Base-by-base conservation (phyloP, 2,888 invertebrate genomes). In the Dryobotodes eremita region DNA sequence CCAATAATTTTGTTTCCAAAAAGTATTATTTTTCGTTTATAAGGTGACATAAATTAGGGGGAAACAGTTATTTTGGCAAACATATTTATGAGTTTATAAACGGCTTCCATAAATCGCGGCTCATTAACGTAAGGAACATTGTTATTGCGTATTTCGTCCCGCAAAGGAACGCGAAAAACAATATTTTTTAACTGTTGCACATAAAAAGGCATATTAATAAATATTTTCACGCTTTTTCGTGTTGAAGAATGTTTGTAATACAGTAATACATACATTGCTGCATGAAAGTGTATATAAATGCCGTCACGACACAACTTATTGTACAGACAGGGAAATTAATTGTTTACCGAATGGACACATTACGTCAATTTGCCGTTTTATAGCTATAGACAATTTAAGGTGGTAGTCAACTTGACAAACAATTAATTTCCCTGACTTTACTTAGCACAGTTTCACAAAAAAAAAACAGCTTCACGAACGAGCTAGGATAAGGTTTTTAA, bases 71-170 rank as follows among this genome's bases (percentile, higher is more conserved):
- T 89, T 87, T 88, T 87, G 71, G 88, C 79, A 64, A 88, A 84
- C 75, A 82, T 89, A 88, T 89, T 88, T 89, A 88, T 87, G 84
- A 87, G 69, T 66, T 82, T 84, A 84, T 81, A 85, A 86, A 84
- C 75, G 83, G 69, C 79, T 50, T 79, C 79, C 50, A 89, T 88
- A 89, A 89, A 88, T 88, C 66, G 69, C 80, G 53, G 73, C 88
- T 89, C 86, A 88, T 89, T 88, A 89, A 71, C 72, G 53, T 61
- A 80, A 84, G 77, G 70, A 31, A 85, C 74, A 46, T 69, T 85
- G 26, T 83, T 79, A 75, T 85, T 84, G 53, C 79, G 75, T 86
- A 80, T 86, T 76, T 77, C 57, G 77, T 75, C 50, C 59, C 65
- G 70, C 64, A 71, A n/a, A 50, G 72, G 62, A 86, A 77, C 23